Conservation (phyloP, 1,140 invertebrate genomes). For the Papilio aristodemus region DNA sequence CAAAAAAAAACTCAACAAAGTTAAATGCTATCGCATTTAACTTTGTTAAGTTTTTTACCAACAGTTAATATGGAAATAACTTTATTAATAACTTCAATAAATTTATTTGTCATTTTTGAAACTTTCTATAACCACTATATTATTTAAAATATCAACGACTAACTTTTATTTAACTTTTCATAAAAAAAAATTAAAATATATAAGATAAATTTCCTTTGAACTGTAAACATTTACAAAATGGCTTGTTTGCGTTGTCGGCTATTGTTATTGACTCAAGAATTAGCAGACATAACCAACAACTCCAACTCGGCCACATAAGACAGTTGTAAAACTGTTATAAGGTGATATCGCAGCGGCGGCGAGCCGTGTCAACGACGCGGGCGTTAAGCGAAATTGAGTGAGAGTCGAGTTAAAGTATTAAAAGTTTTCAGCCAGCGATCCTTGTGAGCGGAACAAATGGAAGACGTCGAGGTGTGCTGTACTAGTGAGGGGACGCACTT, state of each 20-base stretch:
- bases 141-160: no score
- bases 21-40: no score
- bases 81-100: no score
- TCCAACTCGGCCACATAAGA: conserved; percentile 15
- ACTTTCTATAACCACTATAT: no score
- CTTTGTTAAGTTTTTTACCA: no score
- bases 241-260: not conserved
- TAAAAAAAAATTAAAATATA: no score
- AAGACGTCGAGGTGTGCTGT: conserved; percentile 39
- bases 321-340: conserved; percentile 49
- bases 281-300: conserved; percentile 4
- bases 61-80: no score
- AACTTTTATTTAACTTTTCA: no score
- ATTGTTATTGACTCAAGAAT: conserved; percentile 17
- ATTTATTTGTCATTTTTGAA: no score
- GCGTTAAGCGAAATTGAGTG: conserved; percentile 76
- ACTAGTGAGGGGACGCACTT: conserved; percentile 30
- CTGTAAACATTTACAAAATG: not conserved
- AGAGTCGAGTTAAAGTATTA: conserved; percentile 79
- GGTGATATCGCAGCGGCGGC: conserved; percentile 55
- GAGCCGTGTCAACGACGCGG: conserved; percentile 62
- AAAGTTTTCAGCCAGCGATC: conserved; percentile 76
- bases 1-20: no score
- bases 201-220: not conserved
- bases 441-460: conserved; percentile 55